Evolutionary conservation across 2,113 vertebrate genomes (phyloP).

Genomic region (Pogona vitticeps): DNA sequence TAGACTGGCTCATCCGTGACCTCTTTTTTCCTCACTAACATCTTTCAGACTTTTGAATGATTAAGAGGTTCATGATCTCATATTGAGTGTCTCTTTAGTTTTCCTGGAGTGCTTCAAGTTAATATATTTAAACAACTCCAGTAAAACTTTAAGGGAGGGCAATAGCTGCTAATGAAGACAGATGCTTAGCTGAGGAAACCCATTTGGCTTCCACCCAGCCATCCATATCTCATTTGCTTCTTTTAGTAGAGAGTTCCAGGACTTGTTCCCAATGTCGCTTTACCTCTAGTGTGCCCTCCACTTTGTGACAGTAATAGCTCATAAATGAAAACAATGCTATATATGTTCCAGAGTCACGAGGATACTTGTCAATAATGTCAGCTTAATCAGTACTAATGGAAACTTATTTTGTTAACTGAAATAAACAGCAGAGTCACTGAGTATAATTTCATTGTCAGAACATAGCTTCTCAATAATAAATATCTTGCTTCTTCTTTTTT

Average conservation of each 20-base stretch:
- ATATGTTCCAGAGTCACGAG: not conserved
- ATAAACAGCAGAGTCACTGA: conserved; percentile 27
- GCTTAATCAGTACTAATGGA: conserved; percentile 25
- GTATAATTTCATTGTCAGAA: conserved; percentile 7
- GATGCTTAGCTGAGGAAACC: not conserved
- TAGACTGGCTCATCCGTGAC: not conserved
- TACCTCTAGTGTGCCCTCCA: conserved; percentile 3
- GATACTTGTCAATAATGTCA: conserved; percentile 21
- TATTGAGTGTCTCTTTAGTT: not conserved
- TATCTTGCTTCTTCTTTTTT: conserved; percentile 2
- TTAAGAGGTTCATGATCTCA: conserved; percentile 12
- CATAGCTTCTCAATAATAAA: conserved; percentile 3
- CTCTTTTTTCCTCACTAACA: not conserved
- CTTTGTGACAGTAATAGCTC: not conserved
- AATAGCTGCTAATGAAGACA: not conserved
- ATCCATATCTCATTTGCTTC: not conserved
- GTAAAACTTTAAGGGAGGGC: conserved; percentile 13
- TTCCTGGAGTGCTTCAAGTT: not conserved
- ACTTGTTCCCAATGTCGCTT: conserved; percentile 12
- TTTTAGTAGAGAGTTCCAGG: not conserved
- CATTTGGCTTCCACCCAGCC: not conserved
- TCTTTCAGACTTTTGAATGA: conserved; percentile 5
- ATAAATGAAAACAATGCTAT: conserved; percentile 13
- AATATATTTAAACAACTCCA: conserved; percentile 27
- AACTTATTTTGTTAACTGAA: conserved; percentile 32